A percentile compares a stretch with the other conserved stretches of the same genome.
These are phyloP conservation scores for Tetramorium alpestre DNA, from an alignment of 1,140 invertebrate genomes.

Conservation along the genomic window DNA sequence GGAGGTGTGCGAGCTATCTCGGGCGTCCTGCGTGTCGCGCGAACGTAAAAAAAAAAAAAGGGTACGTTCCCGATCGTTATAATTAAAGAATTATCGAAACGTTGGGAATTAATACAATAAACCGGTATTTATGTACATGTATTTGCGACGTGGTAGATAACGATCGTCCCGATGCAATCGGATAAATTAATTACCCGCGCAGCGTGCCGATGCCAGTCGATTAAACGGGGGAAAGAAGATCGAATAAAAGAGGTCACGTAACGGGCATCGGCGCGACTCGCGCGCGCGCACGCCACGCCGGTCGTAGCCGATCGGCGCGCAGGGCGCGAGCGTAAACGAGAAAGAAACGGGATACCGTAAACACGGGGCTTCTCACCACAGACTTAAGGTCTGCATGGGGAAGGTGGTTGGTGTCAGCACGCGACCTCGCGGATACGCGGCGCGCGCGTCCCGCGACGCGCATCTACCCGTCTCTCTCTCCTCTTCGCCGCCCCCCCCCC, in stretches of 20 bases:
- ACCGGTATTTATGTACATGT: background rate
- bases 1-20: background rate
- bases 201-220: background rate
- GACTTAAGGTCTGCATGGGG: conserved; percentile 79
- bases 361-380: conserved; percentile 82
- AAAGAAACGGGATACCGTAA: conserved; percentile 82
- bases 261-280: background rate
- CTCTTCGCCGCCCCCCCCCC: too few species aligned
- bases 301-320: conserved; percentile 29
- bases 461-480: background rate
- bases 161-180: background rate
- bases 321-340: conserved; percentile 71
- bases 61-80: background rate
- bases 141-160: conserved; percentile 24
- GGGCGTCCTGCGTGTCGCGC: background rate
- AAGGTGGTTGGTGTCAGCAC: conserved; percentile 74
- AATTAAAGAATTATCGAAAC: background rate
- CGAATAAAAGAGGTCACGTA: conserved; percentile 11
- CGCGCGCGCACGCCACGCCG: background rate
- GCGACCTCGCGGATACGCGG: conserved; percentile 67
- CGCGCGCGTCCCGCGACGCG: conserved; percentile 56
- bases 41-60: background rate
- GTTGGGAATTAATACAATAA: background rate
- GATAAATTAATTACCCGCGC: conserved; percentile 6
- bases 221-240: conserved; percentile 2